Evolutionary conservation across 2,888 invertebrate species (phyloP).

Genomic region (Argyra leucocephala): DNA sequence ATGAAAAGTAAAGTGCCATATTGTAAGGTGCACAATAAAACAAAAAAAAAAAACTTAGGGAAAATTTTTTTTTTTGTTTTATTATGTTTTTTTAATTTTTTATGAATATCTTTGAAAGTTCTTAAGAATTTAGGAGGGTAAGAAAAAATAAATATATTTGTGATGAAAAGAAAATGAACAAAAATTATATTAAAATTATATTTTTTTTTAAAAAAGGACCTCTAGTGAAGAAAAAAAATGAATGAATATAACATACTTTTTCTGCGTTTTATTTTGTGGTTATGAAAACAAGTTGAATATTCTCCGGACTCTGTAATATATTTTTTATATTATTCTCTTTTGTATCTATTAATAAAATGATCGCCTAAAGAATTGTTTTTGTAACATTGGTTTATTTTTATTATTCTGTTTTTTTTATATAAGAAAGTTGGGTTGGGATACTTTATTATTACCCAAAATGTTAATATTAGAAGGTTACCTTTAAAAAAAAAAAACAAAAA

Average conservation of each 20-base stretch:
- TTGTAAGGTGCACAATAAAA: not conserved
- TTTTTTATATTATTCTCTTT: not conserved
- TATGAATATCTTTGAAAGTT: too few species aligned
- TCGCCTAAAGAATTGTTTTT: not conserved
- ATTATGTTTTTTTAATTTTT: not conserved
- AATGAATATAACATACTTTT: not conserved
- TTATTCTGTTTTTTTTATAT: not conserved
- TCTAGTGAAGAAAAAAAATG: not conserved
- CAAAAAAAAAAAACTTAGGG: not conserved
- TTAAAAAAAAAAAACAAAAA: too few species aligned
- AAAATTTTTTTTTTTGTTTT: not conserved
- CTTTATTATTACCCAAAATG: too few species aligned
- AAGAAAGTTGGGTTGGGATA: too few species aligned
- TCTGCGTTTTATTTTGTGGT: not conserved
- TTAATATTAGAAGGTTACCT: too few species aligned
- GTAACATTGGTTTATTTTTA: not conserved
- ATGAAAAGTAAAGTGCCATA: not conserved
- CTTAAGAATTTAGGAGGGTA: too few species aligned
- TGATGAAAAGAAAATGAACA: not conserved
- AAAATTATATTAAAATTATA: slow-evolving; percentile 2
- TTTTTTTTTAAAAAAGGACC: not conserved
- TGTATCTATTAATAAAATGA: not conserved
- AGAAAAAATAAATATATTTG: too few species aligned
- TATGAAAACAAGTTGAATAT: not conserved
- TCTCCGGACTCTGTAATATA: not conserved